Base-by-base conservation (phyloP, 1,140 invertebrate genomes). In the Eriocheir sinensis region DNA sequence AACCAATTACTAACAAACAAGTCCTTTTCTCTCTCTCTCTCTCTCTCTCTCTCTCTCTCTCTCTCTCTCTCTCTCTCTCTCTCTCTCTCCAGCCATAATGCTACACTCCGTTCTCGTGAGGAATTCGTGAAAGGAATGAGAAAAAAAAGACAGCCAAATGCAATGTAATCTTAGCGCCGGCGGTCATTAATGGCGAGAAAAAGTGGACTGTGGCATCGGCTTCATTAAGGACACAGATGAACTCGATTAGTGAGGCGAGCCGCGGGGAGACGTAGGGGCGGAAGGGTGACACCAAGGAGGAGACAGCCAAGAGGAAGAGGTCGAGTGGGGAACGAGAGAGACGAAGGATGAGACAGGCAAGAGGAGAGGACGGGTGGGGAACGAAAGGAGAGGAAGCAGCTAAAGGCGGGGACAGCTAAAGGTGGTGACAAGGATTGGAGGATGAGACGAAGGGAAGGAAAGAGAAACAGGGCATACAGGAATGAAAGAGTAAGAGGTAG, bases 161-260 rank as follows among this genome's bases (percentile, higher is more conserved):
- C 48, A 90, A 60, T 72, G 89, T 90, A 90, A 90, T 90, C 89
- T 90, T 72, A 48, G 89, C 89, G 44, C 32, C 4, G 89, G 89
- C 60, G 60, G 89, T 90, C 89, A 90, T 90, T 90, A 90, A 48
- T 21, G 48, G 53, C 34, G 48, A n/a, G 32, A 72, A 90, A 90
- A 72, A 90, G 30, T 44, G 53, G 89, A 72, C 38, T 60, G 48
- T 90, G 89, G 89, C 89, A 30, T 72, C 48, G 89, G 48, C 89
- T 72, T 90, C 89, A 90, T 90, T 90, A 90, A 90, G 72, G 89
- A 90, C 53, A 90, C 89, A 72, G 89, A 90, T 90, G 89, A 72
- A 90, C 44, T 90, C 60, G 89, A 90, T 90, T 72, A 90, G n/a
- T 44, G 41, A 53, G n/a, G 44, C 21, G 40, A 36, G 83, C 27